Evolutionary conservation across 2,113 vertebrate species (phyloP), one percentile per base, ranked within the genome.

Genomic region (Neopipo cinnamomea): DNA sequence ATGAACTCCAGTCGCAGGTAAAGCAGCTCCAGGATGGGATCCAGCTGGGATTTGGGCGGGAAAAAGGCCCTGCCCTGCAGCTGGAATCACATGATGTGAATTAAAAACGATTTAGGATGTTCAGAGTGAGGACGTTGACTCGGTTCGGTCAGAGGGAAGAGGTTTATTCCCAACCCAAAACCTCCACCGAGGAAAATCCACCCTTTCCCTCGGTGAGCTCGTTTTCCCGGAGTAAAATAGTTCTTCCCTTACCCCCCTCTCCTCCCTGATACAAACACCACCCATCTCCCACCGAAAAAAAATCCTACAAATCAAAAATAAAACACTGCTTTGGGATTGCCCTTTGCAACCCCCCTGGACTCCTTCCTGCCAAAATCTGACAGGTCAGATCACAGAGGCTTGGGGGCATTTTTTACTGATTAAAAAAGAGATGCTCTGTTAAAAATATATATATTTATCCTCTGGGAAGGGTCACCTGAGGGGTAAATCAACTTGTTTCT

Each of bases 381-480:
- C 2, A 8, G 20, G 16, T 35, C 31, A 3, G 25, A 20, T 42
- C 35, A 0, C 1, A 23, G 39, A 9, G 3, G 25, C 6, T 12
- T 35, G 2, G 41, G 21, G 67, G 31, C 41, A 41, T 41, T 41
- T 41, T 41, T 41, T 41, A 41, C 13, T 41, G 41, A 41, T 42
- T 42, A 14, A 9, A 7, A 10, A 11, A 11, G n/a, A n/a, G n/a
- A n/a, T n/a, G n/a, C n/a, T n/a, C n/a, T n/a, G n/a, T n/a, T 65
- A 31, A 50, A 33, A 17, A 42, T 16, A 4, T 14, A 24, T 17
- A 3, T 4, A 13, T 20, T 79, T 44, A 13, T 81, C 3, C 21
- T 70, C 11, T 49, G 31, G 35, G 24, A 67, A 68, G 15, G 23
- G 20, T 39, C 22, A 53, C 14, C 67, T 47, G 12, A 35, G 31